These are phyloP conservation scores for Drosophila fuyamai DNA, from an alignment of 1,140 invertebrate species.

Conservation along the genomic window DNA sequence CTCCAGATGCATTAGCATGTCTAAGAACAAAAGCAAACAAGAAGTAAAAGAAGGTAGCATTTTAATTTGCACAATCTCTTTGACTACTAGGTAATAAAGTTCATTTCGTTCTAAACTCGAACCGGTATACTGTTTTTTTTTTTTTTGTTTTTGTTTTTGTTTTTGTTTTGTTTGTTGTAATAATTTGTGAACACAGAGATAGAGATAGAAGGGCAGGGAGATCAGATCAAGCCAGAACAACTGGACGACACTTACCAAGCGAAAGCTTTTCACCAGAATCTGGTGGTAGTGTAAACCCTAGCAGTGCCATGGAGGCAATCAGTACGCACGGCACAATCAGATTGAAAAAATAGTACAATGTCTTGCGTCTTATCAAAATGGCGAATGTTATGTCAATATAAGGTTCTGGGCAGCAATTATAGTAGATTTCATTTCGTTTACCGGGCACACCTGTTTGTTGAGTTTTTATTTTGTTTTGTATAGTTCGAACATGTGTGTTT, in stretches of 20 bases:
- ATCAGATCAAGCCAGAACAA: conserved; percentile 5
- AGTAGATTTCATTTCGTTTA: conserved; percentile 95
- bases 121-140: not conserved
- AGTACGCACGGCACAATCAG: conserved; percentile 99
- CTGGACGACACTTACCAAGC: conserved; percentile 89
- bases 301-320: conserved; percentile 98
- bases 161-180: not conserved
- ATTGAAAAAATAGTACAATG: conserved; percentile 99
- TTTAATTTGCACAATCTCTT: conserved; percentile 8
- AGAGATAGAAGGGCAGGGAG: conserved; percentile 36
- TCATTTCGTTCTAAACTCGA: conserved; percentile 6
- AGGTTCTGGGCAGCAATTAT: conserved; percentile 97
- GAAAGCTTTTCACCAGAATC: conserved; percentile 99
- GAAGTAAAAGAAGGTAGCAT: conserved; percentile 20
- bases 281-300: conserved; percentile 99
- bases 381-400: conserved; percentile 99
- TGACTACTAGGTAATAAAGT: conserved; percentile 3
- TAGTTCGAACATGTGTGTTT: conserved; percentile 12
- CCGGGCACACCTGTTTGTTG: conserved; percentile 92
- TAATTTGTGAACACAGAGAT: conserved; percentile 11
- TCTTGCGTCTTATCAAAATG: conserved; percentile 98
- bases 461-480: not conserved
- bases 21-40: conserved; percentile 8
- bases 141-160: not conserved
- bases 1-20: conserved; percentile 31